Base-by-base conservation (phyloP, 2,888 invertebrate species). In the Drosophila fungiperda region DNA sequence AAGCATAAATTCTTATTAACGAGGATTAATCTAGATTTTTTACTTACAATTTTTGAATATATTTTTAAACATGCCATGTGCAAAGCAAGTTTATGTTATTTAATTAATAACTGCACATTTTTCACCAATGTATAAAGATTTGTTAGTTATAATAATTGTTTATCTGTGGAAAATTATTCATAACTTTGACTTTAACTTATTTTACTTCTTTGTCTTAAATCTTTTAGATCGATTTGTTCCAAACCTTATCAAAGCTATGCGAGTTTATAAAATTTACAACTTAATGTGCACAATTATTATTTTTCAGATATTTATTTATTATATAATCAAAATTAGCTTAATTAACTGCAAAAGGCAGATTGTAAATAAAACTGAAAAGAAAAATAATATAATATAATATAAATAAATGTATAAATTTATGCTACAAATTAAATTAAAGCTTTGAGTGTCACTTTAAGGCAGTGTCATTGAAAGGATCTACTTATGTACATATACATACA, bases 391-490 rank as follows among this genome's bases (percentile, higher is more conserved):
- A 23, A 23, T 45, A 38, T 3, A 17, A 38, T 8, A 23, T 15
- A 20, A 20, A 23, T 15, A 15, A 20, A 15, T 20, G 29, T 29
- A 29, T 5, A 29, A 29, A 15, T 45, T 12, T n/a, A n/a, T n/a
- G 11, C 2, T 32, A 12, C 15, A 26, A 29, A 29, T 52, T 54
- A 26, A 20, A 35, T 26, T 35, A 26, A 33, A 0, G 23, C 33
- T 26, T 26, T 26, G 33, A 20, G 8, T 20, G 32, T 0, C 26
- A 42, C 40, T 62, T 63, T 55, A 49, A 68, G 49, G 68, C 23
- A 11, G 29, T 65, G 69, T 74, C 79, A 79, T 59, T 74, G 45
- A 8, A 15, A 29, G 3, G n/a, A 20, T n/a, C 38, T 29, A 40
- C 26, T n/a, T 33, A 4, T 29, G 6, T n/a, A 5, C 6, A 3